Conservation (phyloP, 2,113 vertebrate species). For the Perccottus glenii region DNA sequence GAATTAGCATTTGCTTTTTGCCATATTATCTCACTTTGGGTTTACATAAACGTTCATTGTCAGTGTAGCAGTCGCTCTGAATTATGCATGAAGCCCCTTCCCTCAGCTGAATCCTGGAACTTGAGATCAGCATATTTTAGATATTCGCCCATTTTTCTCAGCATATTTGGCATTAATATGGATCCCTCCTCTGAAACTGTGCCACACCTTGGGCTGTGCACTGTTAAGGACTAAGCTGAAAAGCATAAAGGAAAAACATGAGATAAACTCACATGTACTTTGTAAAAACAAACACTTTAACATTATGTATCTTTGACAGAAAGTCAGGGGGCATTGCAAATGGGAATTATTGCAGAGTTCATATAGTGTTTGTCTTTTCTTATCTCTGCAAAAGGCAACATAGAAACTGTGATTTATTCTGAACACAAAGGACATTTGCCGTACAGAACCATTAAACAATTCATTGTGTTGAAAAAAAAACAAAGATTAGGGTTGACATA, state of each 20-base stretch:
- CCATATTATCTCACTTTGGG: constrained; percentile 77
- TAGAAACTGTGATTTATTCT: neutral
- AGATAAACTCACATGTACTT: constrained; percentile 35
- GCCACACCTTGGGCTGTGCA: constrained; percentile 47
- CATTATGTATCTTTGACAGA: constrained; percentile 22
- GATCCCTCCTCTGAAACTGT: constrained; percentile 44
- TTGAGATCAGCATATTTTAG: constrained; percentile 76
- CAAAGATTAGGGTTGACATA: too few species aligned
- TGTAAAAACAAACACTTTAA: constrained; percentile 40
- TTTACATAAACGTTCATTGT: constrained; percentile 80
- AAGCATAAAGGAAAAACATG: constrained; percentile 16
- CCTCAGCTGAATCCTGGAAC: constrained; percentile 56
- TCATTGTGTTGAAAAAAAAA: too few species aligned
- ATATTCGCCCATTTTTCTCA: constrained; percentile 61
- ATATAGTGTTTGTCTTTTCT: neutral
- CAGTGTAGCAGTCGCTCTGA: constrained; percentile 56
- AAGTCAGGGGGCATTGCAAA: neutral
- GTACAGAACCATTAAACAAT: too few species aligned
- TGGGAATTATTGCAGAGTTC: too few species aligned
- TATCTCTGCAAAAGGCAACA: constrained; percentile 22
- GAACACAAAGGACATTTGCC: constrained; percentile 16
- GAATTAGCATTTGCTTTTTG: constrained; percentile 75
- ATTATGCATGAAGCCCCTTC: constrained; percentile 75
- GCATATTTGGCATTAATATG: constrained; percentile 69
- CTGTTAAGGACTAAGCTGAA: neutral